These are phyloP conservation scores for Neodiprion lecontei DNA, from an alignment of 1,140 invertebrate species.

Conservation along the genomic window DNA sequence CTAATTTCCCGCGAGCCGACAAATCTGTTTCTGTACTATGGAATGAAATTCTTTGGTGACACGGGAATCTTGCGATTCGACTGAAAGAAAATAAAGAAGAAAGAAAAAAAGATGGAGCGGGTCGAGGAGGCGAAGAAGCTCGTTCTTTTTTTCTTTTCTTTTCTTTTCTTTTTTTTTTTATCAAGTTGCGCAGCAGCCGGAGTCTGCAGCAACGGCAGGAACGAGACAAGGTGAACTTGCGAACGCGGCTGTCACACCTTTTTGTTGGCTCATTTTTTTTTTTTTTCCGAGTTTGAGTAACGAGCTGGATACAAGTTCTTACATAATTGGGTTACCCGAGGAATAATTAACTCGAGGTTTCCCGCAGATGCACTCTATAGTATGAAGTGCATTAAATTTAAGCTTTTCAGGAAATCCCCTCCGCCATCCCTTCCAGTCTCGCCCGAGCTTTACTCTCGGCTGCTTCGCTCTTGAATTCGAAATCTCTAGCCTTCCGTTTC, in stretches of 20 bases:
- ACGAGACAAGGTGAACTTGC: no score
- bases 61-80: no score
- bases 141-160: no score
- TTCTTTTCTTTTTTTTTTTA: no score
- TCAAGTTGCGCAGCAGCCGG: no score
- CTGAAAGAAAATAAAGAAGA: no score
- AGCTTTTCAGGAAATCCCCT: not conserved
- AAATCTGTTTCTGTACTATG: no score
- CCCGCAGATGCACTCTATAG: not conserved
- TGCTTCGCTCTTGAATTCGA: not conserved
- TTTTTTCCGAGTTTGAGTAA: constrained; percentile 24
- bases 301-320: constrained; percentile 30
- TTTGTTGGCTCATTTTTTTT: constrained; percentile 11
- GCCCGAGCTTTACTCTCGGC: not conserved
- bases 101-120: no score
- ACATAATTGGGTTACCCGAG: constrained; percentile 32
- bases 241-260: not conserved
- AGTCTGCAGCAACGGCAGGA: no score
- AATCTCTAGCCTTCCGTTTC: not conserved
- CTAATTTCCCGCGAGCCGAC: no score
- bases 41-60: no score
- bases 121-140: no score
- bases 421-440: not conserved
- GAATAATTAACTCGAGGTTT: constrained; percentile 33
- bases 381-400: not conserved